Conservation (phyloP, 2,888 invertebrate genomes). For the Teinopalpus imperialis region DNA sequence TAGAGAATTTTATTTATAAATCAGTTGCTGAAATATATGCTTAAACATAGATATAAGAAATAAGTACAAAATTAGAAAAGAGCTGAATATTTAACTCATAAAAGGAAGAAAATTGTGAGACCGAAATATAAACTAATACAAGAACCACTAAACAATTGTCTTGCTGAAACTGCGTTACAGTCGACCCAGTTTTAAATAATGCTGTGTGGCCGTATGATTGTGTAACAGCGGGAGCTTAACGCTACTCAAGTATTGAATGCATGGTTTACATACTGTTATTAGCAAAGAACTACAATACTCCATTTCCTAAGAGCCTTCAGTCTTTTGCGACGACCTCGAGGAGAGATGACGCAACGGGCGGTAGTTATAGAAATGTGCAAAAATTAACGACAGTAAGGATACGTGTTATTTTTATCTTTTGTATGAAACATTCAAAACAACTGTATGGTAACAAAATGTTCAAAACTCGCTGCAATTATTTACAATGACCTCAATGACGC, state of each 20-base stretch:
- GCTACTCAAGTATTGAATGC: slow-evolving; percentile 41
- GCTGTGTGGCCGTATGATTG: slow-evolving; percentile 45
- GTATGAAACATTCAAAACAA: too few species aligned
- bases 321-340: slow-evolving; percentile 11
- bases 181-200: slow-evolving; percentile 40
- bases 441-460: not conserved
- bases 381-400: not conserved
- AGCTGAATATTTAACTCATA: too few species aligned
- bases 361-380: not conserved
- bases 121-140: not conserved
- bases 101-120: too few species aligned
- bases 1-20: too few species aligned
- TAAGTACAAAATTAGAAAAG: too few species aligned
- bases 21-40: too few species aligned
- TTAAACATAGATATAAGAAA: too few species aligned
- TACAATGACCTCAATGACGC: slow-evolving; percentile 11
- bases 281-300: slow-evolving; percentile 54
- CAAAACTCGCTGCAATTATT: not conserved
- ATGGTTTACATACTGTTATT: slow-evolving; percentile 46
- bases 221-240: slow-evolving; percentile 50
- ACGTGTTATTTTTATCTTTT: too few species aligned
- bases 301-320: slow-evolving; percentile 57
- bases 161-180: slow-evolving; percentile 22
- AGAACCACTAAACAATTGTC: not conserved
- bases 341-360: slow-evolving; percentile 9